Base-by-base conservation (phyloP, 2,888 invertebrate species). In the Zygothrica quintamaculata region DNA sequence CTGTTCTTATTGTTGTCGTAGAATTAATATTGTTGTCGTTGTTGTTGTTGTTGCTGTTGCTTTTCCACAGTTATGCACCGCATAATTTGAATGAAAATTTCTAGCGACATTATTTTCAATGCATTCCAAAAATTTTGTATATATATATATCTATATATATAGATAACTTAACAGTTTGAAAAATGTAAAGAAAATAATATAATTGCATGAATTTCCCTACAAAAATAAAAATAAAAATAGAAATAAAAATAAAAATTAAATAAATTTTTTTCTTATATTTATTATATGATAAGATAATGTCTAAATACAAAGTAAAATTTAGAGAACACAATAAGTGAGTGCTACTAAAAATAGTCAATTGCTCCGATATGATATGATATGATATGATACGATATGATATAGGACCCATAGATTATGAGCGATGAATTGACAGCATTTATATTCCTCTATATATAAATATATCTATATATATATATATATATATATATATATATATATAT, bases 71-170 rank as follows among this genome's bases (percentile, higher is more conserved):
- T 51, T 64, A 55, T 70, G 46, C 46, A 34, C 34, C 48, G 65
- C 55, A 74, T 69, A 65, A 69, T 57, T 55, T 65, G 26, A 56
- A 74, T 70, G 65, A 50, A 70, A 61, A 55, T 65, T 60, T 53
- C 25, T 25, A 11, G 65, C 55, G 34, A 40, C 39, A 59, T 56
- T 53, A 40, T 62, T 58, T 36, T 11, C 16, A 26, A 57, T 39
- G 50, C 61, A 62, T 48, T 8, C 60, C 34, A 31, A 55, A 64
- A 55, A 43, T 52, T 39, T 50, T 36, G 42, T 26, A 29, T 26
- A 43, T 15, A 44, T 15, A 13, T n/a, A n/a, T n/a, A n/a, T n/a
- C n/a, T n/a, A n/a, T n/a, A n/a, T n/a, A n/a, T n/a, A n/a, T n/a
- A n/a, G n/a, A n/a, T n/a, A n/a, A n/a, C n/a, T n/a, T n/a, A n/a